Percentiles rank a stretch among this genome's conserved stretches.
phyloP scores from a whole-genome alignment of 2,888 invertebrate genomes.

The Helleia helle region DNA sequence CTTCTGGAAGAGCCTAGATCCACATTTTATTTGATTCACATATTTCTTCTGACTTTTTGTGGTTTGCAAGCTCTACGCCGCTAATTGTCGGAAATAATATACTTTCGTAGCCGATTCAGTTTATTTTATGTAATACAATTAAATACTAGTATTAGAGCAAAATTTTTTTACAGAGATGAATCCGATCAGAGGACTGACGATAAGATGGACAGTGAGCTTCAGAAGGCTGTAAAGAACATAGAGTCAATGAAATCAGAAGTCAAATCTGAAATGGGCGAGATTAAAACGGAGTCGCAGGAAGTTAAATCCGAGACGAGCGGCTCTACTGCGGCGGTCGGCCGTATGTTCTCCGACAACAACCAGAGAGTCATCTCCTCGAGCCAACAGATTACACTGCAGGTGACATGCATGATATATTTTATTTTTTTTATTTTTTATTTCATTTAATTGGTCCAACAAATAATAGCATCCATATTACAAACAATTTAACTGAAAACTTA shows the following conservation, averaged over 20 bases:
- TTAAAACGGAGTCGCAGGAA: constrained; percentile 35
- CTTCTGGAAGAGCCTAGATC: no score
- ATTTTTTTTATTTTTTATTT: no score
- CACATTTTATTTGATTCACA: no score
- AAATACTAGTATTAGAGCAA: not conserved
- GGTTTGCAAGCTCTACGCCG: not conserved
- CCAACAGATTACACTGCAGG: constrained; percentile 56
- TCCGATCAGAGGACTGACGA: constrained; percentile 41
- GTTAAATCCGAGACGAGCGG: constrained; percentile 35
- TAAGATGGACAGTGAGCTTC: constrained; percentile 53
- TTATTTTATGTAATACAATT: not conserved
- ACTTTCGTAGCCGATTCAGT: no score
- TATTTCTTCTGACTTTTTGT: no score
- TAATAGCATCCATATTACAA: no score
- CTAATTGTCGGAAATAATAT: not conserved
- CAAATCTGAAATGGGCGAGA: constrained; percentile 32
- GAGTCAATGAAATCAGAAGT: constrained; percentile 41
- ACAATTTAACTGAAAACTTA: no score
- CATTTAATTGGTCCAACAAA: no score
- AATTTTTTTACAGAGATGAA: constrained; percentile 52
- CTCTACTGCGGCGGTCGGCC: constrained; percentile 26
- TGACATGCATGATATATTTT: constrained; percentile 22
- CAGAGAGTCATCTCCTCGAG: constrained; percentile 47
- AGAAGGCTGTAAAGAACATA: constrained; percentile 54
- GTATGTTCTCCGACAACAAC: constrained; percentile 44